Conservation (phyloP, 2,113 vertebrate species). For the Marmota monax region DNA sequence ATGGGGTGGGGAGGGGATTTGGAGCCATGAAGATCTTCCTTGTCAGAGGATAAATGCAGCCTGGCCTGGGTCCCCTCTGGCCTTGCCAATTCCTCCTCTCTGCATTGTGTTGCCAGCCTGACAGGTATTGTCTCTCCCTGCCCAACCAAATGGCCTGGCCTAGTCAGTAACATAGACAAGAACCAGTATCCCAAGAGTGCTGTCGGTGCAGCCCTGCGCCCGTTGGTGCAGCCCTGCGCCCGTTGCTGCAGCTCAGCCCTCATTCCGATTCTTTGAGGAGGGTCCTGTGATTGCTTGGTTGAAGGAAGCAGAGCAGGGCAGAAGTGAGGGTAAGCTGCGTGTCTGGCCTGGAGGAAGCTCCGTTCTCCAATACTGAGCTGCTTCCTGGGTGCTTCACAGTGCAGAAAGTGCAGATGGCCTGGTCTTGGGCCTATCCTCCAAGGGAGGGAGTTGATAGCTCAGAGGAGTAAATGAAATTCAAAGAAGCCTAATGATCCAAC, state of each 20-base stretch:
- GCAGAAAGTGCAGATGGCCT: background rate
- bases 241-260: background rate
- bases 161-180: accelerated
- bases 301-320: background rate
- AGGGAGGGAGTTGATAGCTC: background rate
- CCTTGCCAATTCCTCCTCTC: background rate
- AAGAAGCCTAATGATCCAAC: background rate
- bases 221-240: background rate
- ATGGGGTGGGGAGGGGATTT: background rate
- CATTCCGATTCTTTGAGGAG: background rate
- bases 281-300: background rate
- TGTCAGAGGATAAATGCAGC: background rate
- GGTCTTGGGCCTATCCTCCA: background rate
- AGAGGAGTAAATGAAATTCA: background rate
- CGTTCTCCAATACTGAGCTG: accelerated
- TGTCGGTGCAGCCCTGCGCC: background rate
- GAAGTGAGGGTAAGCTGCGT: background rate
- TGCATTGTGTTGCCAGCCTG: background rate
- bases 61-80: background rate
- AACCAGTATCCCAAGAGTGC: background rate
- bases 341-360: background rate
- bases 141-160: background rate
- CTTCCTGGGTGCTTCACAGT: background rate
- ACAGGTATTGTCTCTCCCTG: background rate
- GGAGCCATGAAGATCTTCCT: no score